These are phyloP conservation scores for Psilopogon haemacephalus DNA, from an alignment of 2,113 vertebrate genomes.

Conservation along the genomic window DNA sequence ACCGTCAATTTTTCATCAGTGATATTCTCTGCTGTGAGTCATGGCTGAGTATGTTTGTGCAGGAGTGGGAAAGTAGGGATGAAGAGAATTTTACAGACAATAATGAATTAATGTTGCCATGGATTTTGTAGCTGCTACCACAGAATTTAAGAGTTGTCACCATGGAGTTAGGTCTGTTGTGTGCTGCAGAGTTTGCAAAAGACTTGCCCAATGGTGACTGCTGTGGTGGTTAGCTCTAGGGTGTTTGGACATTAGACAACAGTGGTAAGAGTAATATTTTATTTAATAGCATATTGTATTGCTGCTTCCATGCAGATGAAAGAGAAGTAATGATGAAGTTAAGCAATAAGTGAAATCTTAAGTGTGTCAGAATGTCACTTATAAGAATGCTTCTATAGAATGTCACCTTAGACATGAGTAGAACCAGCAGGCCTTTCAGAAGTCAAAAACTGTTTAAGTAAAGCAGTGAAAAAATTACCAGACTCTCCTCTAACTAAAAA, in stretches of 20 bases:
- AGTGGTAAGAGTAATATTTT: neutral
- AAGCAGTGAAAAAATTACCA: neutral
- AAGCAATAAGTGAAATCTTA: neutral
- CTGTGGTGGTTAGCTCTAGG: neutral
- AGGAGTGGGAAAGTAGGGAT: neutral
- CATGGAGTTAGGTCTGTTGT: neutral
- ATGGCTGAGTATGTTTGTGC: constrained; percentile 14
- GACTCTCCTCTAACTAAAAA: neutral
- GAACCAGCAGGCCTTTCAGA: neutral
- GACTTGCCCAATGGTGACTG: neutral
- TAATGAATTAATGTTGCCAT: constrained; percentile 54
- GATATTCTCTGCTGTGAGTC: constrained; percentile 18
- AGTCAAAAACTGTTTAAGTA: neutral
- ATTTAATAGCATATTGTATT: neutral
- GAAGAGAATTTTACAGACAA: constrained; percentile 26
- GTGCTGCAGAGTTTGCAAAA: neutral
- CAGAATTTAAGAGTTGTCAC: constrained; percentile 4
- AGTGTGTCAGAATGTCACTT: neutral
- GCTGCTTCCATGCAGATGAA: neutral
- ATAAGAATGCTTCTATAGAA: neutral
- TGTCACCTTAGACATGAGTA: neutral
- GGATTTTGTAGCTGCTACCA: constrained; percentile 18
- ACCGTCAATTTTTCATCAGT: constrained; percentile 21
- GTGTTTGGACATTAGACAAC: neutral
- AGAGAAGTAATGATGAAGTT: neutral